Percentiles rank a stretch among this genome's conserved stretches.
These are phyloP conservation scores for Aselliscus stoliczkanus DNA, from an alignment of 2,797 vertebrate genomes.

Conservation along the genomic window DNA sequence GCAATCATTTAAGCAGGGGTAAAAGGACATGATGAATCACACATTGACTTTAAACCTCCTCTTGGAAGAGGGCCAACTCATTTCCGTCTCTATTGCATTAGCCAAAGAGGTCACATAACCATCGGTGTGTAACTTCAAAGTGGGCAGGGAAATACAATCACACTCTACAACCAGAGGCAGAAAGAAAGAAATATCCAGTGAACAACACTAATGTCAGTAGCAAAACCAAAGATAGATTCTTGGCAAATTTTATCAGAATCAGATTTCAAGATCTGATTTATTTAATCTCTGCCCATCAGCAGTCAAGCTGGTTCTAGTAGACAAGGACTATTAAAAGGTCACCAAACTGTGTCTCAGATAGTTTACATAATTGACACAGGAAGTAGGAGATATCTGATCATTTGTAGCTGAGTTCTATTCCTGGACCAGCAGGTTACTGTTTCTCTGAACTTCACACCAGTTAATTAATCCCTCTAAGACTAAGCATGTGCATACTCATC, in stretches of 20 bases:
- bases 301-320: neutral
- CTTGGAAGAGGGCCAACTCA: neutral
- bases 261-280: neutral
- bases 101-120: neutral
- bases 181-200: neutral
- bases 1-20: neutral
- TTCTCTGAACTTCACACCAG: neutral
- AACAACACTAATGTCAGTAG: neutral
- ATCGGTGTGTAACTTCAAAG: neutral
- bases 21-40: neutral
- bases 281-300: neutral
- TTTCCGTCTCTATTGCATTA: neutral
- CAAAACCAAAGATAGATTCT: neutral
- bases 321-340: neutral
- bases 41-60: neutral
- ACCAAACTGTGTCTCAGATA: neutral
- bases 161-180: neutral
- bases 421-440: neutral
- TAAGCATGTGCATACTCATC: neutral
- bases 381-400: neutral
- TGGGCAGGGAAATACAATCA: neutral
- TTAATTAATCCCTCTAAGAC: neutral
- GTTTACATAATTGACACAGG: neutral
- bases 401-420: neutral
- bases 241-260: conserved; percentile 19